A percentile compares a stretch with the other conserved stretches of the same genome.
Evolutionary conservation across 92 coral and sea anemone species (phyloP).

Genomic region (Bergia puertoricense): DNA sequence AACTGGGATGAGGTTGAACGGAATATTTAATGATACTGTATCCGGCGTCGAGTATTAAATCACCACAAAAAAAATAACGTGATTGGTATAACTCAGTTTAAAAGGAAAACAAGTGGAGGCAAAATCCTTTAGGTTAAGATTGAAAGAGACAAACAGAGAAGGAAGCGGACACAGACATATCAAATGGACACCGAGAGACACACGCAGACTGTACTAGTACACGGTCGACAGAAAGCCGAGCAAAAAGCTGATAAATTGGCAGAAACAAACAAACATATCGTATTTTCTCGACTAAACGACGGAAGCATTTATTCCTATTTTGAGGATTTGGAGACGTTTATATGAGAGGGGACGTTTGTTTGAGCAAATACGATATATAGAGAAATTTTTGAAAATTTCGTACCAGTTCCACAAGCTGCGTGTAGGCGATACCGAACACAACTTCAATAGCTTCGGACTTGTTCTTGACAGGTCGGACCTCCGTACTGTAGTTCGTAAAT

Average conservation of each 20-base stretch:
- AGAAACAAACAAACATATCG: neutral
- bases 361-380: neutral
- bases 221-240: neutral
- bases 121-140: too few relatives aligned
- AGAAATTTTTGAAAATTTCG: neutral
- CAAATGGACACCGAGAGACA: neutral
- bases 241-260: neutral
- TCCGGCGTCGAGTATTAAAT: too few relatives aligned
- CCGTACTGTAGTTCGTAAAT: constrained; percentile 74
- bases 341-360: neutral
- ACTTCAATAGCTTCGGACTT: constrained; percentile 86
- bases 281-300: too few relatives aligned
- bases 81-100: too few relatives aligned
- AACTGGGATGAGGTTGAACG: too few relatives aligned
- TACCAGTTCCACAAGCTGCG: constrained; percentile 95
- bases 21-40: too few relatives aligned
- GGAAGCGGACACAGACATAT: neutral
- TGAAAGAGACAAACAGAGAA: neutral
- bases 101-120: neutral
- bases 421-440: constrained; percentile 81
- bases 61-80: too few relatives aligned
- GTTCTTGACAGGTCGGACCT: constrained; percentile 89
- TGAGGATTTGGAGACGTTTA: too few relatives aligned
- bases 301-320: too few relatives aligned
- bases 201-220: neutral